Percentiles rank a stretch among this genome's conserved stretches.
phyloP scores from a whole-genome alignment of 2,888 invertebrate species.

The Agonopterix subpropinquella region DNA sequence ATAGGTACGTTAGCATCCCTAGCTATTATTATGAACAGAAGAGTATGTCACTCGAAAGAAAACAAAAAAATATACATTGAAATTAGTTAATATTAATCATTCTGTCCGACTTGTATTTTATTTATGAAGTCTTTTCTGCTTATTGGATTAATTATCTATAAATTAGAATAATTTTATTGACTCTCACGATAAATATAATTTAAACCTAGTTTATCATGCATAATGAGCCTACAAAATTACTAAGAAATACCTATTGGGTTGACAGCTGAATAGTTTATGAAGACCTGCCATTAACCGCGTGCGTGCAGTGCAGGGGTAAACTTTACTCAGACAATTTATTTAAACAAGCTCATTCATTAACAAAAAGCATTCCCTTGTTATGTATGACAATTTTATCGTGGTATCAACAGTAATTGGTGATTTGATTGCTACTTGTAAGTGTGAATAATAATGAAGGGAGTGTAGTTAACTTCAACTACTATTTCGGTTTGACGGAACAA shows the following conservation, averaged over 20 bases:
- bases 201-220: background rate
- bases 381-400: constrained; percentile 15
- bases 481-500: too few species aligned
- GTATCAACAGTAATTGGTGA: constrained; percentile 26
- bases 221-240: constrained; percentile 8
- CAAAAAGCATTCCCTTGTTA: constrained; percentile 45
- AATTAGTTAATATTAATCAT: too few species aligned
- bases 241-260: background rate
- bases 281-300: constrained; percentile 19
- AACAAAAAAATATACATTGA: too few species aligned
- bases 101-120: too few species aligned
- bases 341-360: constrained; percentile 42
- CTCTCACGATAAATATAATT: too few species aligned
- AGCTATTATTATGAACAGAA: too few species aligned
- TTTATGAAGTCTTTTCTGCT: too few species aligned
- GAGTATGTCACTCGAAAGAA: too few species aligned
- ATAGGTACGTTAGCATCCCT: too few species aligned
- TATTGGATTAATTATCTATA: too few species aligned
- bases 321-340: constrained; percentile 27
- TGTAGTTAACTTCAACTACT: too few species aligned
- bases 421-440: constrained; percentile 23
- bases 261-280: constrained; percentile 24
- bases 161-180: too few species aligned
- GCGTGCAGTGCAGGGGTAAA: constrained; percentile 27
- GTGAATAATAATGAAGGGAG: constrained; percentile 9